Base-by-base conservation (phyloP, 2,888 invertebrate species). In the Smittia aterrima region DNA sequence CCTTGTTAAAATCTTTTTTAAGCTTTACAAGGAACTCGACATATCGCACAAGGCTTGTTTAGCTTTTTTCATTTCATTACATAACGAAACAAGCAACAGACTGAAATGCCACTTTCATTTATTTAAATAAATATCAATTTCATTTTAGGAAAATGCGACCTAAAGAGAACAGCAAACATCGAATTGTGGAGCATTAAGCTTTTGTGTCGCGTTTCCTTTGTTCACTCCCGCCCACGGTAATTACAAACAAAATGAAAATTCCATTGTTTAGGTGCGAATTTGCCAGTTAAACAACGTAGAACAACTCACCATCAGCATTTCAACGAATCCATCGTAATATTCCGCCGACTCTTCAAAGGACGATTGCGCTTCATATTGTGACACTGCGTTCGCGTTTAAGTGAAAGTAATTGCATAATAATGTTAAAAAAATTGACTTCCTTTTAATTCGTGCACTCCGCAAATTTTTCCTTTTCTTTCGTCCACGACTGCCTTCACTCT, bases 91-190 rank as follows among this genome's bases (percentile, higher is more conserved):
- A 13, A 47, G 47, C 47, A 47, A 47, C 47, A 47, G 47, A 47
- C 47, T 47, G 47, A 47, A 47, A 47, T 47, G 47, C 47, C 2
- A 47, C 11, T 47, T 47, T 47, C 13, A n/a, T 2, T 47, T 47
- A n/a, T n/a, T n/a, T n/a, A n/a, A n/a, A n/a, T n/a, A 16, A 47
- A 47, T 47, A 47, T 47, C 47, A 47, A 47, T 47, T 47, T 47
- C 47, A 3, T 32, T 32, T 9, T 9, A 9, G 4, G 32, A 32
- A 32, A 6, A 32, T 9, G 32, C 32, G 9, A 9, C 32, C 32
- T 3, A 32, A 32, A 9, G 32, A 32, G 32, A 32, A 32, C 32
- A 32, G 32, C 32, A n/a, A n/a, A n/a, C n/a, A n/a, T n/a, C n/a
- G n/a, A 6, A 6, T 32, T 32, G 32, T 9, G 32, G 32, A 9